Conservation (phyloP, 2,888 invertebrate species). For the Actias luna region DNA sequence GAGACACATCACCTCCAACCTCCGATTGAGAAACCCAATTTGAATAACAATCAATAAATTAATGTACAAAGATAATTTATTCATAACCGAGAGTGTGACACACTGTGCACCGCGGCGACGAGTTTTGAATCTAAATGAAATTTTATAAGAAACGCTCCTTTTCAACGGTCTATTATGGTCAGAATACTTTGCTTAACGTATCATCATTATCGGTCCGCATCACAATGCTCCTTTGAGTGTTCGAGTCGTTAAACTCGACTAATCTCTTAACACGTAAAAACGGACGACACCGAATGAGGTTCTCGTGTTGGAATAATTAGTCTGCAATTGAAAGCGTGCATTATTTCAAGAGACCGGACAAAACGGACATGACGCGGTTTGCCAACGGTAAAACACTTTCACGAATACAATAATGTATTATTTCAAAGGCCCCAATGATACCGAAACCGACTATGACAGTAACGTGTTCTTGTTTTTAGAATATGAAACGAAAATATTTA, state of each 20-base stretch:
- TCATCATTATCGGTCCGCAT: constrained; percentile 61
- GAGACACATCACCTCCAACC: constrained; percentile 75
- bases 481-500: constrained; percentile 59
- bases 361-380: constrained; percentile 74
- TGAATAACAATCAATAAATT: constrained; percentile 82
- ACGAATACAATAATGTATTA: constrained; percentile 66
- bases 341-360: constrained; percentile 76
- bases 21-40: constrained; percentile 80
- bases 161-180: constrained; percentile 68
- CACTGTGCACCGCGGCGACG: constrained; percentile 63
- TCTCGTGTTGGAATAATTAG: constrained; percentile 81
- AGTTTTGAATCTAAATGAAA: constrained; percentile 76
- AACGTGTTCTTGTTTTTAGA: background rate
- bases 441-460: constrained; percentile 39
- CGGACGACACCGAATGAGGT: constrained; percentile 74
- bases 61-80: constrained; percentile 77
- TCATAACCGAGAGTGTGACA: constrained; percentile 72
- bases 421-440: constrained; percentile 61
- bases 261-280: constrained; percentile 80
- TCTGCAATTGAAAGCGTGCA: constrained; percentile 80
- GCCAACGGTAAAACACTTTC: constrained; percentile 79
- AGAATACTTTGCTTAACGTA: constrained; percentile 75
- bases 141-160: constrained; percentile 74
- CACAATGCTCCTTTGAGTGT: constrained; percentile 71
- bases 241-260: constrained; percentile 73